A percentile compares a stretch with the other conserved stretches of the same genome.
Evolutionary conservation across 2,888 invertebrate species (phyloP).

Genomic region (Tetragonisca angustula): DNA sequence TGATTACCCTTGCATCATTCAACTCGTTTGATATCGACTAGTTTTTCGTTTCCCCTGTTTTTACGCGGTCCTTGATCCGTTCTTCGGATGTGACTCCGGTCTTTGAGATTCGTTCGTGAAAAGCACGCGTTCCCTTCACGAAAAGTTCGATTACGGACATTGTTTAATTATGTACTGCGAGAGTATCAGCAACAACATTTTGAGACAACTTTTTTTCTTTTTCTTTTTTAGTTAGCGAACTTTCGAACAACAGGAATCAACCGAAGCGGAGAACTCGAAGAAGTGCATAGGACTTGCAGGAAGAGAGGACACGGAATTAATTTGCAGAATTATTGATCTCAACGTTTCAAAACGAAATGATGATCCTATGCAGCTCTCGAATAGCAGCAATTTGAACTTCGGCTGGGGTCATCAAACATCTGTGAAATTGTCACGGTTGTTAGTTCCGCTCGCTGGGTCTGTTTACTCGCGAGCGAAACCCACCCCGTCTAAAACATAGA

Average conservation of each 20-base stretch:
- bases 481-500: conserved; percentile 6
- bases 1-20: conserved; percentile 56
- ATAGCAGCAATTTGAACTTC: background rate
- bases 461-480: conserved; percentile 4
- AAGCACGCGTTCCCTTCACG: conserved; percentile 19
- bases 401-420: conserved; percentile 6
- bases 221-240: no score
- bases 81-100: background rate
- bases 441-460: background rate
- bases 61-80: conserved; percentile 31
- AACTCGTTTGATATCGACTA: conserved; percentile 62
- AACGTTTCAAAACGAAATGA: background rate
- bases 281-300: background rate
- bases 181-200: background rate
- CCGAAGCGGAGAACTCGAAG: conserved; percentile 5
- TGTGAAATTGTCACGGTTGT: conserved; percentile 26
- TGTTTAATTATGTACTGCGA: background rate
- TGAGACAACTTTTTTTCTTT: background rate
- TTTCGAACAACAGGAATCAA: background rate
- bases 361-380: background rate
- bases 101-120: conserved; percentile 23
- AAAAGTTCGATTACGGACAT: conserved; percentile 10
- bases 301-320: background rate
- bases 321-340: background rate
- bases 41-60: conserved; percentile 49